Base-by-base conservation (phyloP, 1,140 invertebrate species). In the Rhynchophorus ferrugineus region DNA sequence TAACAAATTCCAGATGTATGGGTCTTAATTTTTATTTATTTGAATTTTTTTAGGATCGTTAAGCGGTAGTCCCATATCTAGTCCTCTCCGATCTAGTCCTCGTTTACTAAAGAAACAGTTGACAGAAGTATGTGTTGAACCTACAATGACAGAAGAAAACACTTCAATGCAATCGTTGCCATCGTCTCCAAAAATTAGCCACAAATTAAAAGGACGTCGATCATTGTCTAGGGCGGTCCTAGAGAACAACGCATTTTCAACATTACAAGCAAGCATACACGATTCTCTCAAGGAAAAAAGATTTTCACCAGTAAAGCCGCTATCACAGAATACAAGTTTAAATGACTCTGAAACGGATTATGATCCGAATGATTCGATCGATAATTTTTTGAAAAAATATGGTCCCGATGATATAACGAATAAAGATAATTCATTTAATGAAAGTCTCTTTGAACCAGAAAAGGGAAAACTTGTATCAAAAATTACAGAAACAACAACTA, bases 181-280 rank as follows among this genome's bases (percentile, higher is more conserved):
- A 24, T 38, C 46, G 17, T 19, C 22, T 3, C 9, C 22, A 29
- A 13, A 34, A 7, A 11, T 14, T 5, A 7, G 38, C 2, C 14
- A 19, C 3, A 55, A 49, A 58, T 13, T 55, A 13, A 42, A 45
- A 49, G 41, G 51, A 21, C 52, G 61, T 5, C 58, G 48, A 44
- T 63, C 64, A 6, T 38, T 66, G 0, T 51, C 58, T 21, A 58
- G 64, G 44, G 19, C 54, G 39, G 62, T 64, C 17, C 34, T 66
- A 8, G 64, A 66, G 51, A 52, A 62, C 17, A 66, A 64, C 46
- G 38, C 58, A n/a, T 52, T 59, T 38, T 47, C 52, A 3, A 54
- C 38, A 50, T 11, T 57, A 9, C 9, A 46, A 39, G n/a, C n/a
- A n/a, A 36, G 47, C 7, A 21, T 44, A 43, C 14, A 34, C 20